These are phyloP conservation scores for Pentalonia nigronervosa DNA, from an alignment of 1,140 invertebrate genomes.

Conservation along the genomic window DNA sequence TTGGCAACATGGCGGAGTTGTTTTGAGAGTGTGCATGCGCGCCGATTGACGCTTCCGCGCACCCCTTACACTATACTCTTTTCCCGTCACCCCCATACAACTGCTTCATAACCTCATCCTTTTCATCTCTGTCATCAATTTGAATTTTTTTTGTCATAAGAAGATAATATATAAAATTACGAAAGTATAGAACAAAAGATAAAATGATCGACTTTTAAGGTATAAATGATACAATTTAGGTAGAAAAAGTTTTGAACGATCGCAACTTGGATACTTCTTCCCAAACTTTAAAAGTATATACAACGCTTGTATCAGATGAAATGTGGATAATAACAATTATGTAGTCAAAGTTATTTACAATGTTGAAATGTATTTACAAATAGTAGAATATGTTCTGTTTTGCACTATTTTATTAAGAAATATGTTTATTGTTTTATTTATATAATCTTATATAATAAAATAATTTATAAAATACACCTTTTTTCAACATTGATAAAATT, in stretches of 20 bases:
- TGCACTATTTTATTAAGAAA: not conserved
- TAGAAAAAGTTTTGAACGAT: not conserved
- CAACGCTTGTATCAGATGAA: not conserved
- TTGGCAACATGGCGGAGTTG: slow-evolving; percentile 56
- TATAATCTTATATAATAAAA: not conserved
- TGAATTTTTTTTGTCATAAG: not conserved
- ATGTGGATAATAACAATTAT: not conserved
- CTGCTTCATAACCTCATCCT: slow-evolving; percentile 25
- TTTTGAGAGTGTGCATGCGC: slow-evolving; percentile 52
- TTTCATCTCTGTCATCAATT: not conserved
- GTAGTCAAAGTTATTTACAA: not conserved
- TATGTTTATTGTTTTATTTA: not conserved
- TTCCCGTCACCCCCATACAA: not conserved
- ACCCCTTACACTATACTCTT: slow-evolving; percentile 34
- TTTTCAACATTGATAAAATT: not conserved
- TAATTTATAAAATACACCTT: not conserved
- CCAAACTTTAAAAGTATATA: not conserved
- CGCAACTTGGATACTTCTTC: not conserved
- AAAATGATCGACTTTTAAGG: not conserved
- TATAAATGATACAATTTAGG: not conserved
- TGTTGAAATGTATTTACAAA: not conserved
- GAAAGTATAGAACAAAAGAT: not conserved
- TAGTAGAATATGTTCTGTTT: not conserved
- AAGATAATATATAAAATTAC: slow-evolving; percentile 1
- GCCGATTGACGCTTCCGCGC: slow-evolving; percentile 53